Evolutionary conservation across 2,888 invertebrate genomes (phyloP), one percentile per base, ranked within the genome.

Genomic region (Drosophila affinis): DNA sequence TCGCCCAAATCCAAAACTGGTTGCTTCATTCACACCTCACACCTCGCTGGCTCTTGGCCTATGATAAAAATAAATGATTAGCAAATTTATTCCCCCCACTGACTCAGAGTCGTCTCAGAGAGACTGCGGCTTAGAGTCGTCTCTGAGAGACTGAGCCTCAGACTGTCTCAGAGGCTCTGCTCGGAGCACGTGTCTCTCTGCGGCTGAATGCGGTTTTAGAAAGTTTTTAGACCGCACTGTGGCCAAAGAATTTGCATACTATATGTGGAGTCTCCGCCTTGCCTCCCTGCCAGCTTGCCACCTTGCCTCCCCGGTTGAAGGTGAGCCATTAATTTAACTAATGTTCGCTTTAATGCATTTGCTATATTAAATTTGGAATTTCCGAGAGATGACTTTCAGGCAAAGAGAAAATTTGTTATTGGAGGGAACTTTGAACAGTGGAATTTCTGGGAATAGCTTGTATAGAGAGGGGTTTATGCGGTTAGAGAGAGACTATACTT

Each of bases 161-260:
- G 32, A 24, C 4, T 24, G 12, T 24, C 21, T 21, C 21, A 21
- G 21, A 3, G 21, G 6, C 27, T 32, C 34, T n/a, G 52, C 61
- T 54, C 32, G 44, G n/a, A 75, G 59, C 75, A 74, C 75, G 59
- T 75, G 76, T 70, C 63, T 58, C 46, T 9, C 46, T 58, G 74
- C 59, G 72, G 60, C 62, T 60, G 83, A 81, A 75, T 87, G 84
- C 76, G 81, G 84, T 87, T 85, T 68, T 88, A 87, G 85, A 85
- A 85, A 85, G 85, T 85, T 64, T 78, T 78, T 7, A 17, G 12
- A 58, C 75, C 76, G 54, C 74, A 70, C 57, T 21, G 61, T 69
- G 72, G 53, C 54, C 5, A 52, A 44, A 51, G 39, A 79, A 79
- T 85, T 39, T 76, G 74, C 74, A 77, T 75, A 74, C 44, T 34